These are phyloP conservation scores for Pica pica DNA, from an alignment of 2,113 vertebrate species.

Conservation along the genomic window DNA sequence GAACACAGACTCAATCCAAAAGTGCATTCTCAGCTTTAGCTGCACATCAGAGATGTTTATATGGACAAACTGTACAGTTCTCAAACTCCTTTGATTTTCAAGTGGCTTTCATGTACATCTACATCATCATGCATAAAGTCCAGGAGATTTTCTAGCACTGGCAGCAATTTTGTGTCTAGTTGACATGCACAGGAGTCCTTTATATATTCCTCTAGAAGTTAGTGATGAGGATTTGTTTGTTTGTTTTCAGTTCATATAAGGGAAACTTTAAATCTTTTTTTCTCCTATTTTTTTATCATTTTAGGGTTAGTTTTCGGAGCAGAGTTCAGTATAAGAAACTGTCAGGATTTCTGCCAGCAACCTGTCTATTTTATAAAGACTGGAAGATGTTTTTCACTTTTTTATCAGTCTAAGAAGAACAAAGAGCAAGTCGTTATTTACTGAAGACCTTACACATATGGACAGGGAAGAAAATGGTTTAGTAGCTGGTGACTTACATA, in stretches of 20 bases:
- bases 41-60: background rate
- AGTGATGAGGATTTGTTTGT: background rate
- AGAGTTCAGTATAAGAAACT: background rate
- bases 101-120: background rate
- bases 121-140: background rate
- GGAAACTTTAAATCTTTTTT: background rate
- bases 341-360: background rate
- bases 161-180: background rate
- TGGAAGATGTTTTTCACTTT: background rate
- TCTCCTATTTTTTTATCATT: background rate
- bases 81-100: background rate
- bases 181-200: background rate
- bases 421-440: background rate
- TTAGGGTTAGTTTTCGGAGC: background rate
- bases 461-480: background rate
- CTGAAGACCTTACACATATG: background rate
- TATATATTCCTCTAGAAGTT: background rate
- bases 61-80: background rate
- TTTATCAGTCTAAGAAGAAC: background rate
- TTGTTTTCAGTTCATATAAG: background rate
- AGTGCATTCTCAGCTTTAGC: background rate
- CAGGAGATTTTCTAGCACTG: background rate
- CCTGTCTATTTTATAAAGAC: background rate
- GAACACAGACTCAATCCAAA: background rate
- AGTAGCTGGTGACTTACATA: background rate